phyloP scores from a whole-genome alignment of 1,140 invertebrate species.

The Drosophila trapezifrons region DNA sequence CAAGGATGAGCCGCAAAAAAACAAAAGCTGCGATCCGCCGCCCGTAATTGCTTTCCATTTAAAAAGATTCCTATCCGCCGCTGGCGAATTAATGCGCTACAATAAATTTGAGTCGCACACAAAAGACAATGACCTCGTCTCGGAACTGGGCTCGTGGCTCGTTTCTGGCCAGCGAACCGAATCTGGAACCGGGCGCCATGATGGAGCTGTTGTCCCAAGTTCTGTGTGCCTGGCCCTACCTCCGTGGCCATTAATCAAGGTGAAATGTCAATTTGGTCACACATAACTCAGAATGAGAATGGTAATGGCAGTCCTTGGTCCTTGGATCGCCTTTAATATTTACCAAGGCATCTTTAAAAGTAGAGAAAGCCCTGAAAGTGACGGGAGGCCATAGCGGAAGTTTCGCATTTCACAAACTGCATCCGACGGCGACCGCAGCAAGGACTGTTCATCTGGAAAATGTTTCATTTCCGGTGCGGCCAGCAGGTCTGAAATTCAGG shows the following conservation, averaged over 20 bases:
- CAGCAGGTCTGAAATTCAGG: not conserved
- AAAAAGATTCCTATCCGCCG: conserved; percentile 37
- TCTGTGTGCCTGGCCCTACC: not conserved
- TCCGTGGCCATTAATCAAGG: conserved; percentile 62
- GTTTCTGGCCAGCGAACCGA: conserved; percentile 22
- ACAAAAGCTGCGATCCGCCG: conserved; percentile 34
- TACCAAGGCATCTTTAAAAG: conserved; percentile 12
- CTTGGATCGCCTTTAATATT: conserved; percentile 8
- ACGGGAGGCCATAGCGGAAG: conserved; percentile 25
- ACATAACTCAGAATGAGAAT: conserved; percentile 65
- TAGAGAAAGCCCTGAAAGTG: conserved; percentile 45
- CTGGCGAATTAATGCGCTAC: conserved; percentile 44
- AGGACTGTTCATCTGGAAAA: conserved; percentile 22
- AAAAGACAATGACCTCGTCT: conserved; percentile 59
- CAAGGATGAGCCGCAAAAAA: conserved; percentile 11
- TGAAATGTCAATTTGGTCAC: conserved; percentile 64
- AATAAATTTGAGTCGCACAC: conserved; percentile 54
- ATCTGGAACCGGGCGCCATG: conserved; percentile 28
- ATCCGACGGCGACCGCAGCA: conserved; percentile 17
- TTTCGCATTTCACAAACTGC: conserved; percentile 35
- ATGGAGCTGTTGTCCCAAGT: conserved; percentile 39
- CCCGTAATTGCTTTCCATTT: conserved; percentile 41
- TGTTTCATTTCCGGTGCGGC: conserved; percentile 39
- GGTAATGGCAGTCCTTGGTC: conserved; percentile 13
- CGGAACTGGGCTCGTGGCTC: conserved; percentile 13